Evolutionary conservation across 2,797 vertebrate genomes (phyloP), one percentile per base, ranked within the genome.

Genomic region (Coccyzus lansbergi): DNA sequence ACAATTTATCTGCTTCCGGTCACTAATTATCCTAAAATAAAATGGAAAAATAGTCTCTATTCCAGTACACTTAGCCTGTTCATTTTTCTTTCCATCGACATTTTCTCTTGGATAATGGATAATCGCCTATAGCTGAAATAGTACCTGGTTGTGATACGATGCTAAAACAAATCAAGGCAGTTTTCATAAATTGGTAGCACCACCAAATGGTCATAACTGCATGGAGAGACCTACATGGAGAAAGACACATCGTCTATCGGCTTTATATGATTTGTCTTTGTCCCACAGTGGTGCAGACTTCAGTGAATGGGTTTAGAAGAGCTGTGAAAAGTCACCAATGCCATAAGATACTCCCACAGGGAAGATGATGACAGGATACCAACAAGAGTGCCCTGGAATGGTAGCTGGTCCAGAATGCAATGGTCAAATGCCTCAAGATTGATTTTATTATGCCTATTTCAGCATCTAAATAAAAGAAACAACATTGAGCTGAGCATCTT

Each of bases 171-270:
- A 88, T 36, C 13, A 65, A 91, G 31, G 9, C 51, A 68, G 19
- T 70, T 92, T 95, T 84, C 74, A 82, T 38, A 93, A 95, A 91
- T 78, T 60, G 89, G 79, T 65, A 91, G 71, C 58, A 91, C 83
- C 93, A 92, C 58, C 72, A 92, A 83, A 95, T 72, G 92, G 65
- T 69, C 34, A 24, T 64, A 81, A 71, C 34, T 29, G 46, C 26
- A 65, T 9, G 63, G 67, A 79, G 22, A 13, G 34, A 79, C 28
- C 46, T 19, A 16, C n/a, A 58, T 21, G 78, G 55, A 65, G 34
- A 4, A 83, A 64, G 25, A 62, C 28, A 18, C 12, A 49, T 46
- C 25, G 31, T 59, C n/a, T n/a, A n/a, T n/a, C 44, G 91, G 31
- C 18, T 65, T 7, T 29, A 26, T 16, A 34, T 22, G 10, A 36